These are phyloP conservation scores for Orchestes rusci DNA, from an alignment of 2,888 invertebrate species.

Conservation along the genomic window DNA sequence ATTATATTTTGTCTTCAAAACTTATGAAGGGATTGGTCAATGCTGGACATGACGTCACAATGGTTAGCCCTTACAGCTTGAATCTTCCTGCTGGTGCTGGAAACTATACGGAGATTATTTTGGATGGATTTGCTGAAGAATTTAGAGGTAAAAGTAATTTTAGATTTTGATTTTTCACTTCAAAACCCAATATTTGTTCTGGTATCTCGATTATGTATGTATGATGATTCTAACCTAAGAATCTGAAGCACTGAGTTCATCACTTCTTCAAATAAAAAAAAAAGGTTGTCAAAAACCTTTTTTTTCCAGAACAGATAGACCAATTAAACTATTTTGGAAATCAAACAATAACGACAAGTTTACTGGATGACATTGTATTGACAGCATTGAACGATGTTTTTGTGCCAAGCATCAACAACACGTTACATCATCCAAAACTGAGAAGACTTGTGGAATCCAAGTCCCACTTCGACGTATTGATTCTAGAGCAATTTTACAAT, in stretches of 20 bases:
- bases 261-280: too few species aligned
- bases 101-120: constrained; percentile 13
- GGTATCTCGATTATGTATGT: too few species aligned
- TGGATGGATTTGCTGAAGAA: constrained; percentile 13
- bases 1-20: constrained; percentile 29
- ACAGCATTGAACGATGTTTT: too few species aligned
- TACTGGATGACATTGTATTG: too few species aligned
- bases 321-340: too few species aligned
- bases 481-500: constrained; percentile 46
- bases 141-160: constrained; percentile 11
- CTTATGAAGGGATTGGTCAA: constrained; percentile 28
- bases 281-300: too few species aligned
- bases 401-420: constrained; percentile 9
- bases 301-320: too few species aligned
- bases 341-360: too few species aligned
- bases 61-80: constrained; percentile 28
- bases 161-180: too few species aligned
- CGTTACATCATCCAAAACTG: constrained; percentile 22
- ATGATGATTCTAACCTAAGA: too few species aligned
- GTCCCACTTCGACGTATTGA: constrained; percentile 41
- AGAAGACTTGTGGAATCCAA: constrained; percentile 34
- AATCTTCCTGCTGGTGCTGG: constrained; percentile 20
- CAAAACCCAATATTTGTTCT: too few species aligned
- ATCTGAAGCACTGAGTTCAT: too few species aligned
- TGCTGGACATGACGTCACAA: constrained; percentile 43